Percentiles rank a stretch among this genome's conserved stretches.
Evolutionary conservation across 2,888 invertebrate species (phyloP).

Genomic region (Ischnura elegans): DNA sequence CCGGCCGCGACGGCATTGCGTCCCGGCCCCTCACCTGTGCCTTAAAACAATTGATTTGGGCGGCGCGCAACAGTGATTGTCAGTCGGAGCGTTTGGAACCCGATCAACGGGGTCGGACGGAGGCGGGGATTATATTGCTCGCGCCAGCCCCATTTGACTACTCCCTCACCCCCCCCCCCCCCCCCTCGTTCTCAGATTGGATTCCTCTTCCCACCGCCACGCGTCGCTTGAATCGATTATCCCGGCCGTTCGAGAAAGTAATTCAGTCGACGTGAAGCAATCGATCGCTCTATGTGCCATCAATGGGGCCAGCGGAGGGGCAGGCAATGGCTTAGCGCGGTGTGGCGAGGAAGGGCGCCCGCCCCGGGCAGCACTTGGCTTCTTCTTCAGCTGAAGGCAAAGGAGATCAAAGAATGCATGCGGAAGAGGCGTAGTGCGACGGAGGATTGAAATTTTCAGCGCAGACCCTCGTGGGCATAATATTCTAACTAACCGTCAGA

Average conservation of each 20-base stretch:
- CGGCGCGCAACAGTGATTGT: not conserved
- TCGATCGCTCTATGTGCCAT: not conserved
- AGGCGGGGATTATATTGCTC: conserved; percentile 1
- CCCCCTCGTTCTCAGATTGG: not conserved
- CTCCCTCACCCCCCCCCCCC: not conserved
- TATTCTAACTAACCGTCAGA: too few relatives aligned
- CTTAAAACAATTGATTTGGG: not conserved
- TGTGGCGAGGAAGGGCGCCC: not conserved
- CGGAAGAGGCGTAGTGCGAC: too few relatives aligned
- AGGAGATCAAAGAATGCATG: too few relatives aligned
- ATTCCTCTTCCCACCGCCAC: not conserved
- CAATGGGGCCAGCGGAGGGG: too few relatives aligned
- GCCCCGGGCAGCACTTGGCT: too few relatives aligned
- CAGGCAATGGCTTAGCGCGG: too few relatives aligned
- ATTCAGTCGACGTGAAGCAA: conserved; percentile 20
- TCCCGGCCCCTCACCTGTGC: not conserved
- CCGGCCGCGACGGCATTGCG: not conserved
- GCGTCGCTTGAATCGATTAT: not conserved
- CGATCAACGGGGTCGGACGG: not conserved
- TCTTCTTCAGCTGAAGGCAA: too few relatives aligned
- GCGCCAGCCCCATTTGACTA: too few relatives aligned
- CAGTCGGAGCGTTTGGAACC: not conserved
- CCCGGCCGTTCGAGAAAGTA: not conserved
- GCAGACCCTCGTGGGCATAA: too few relatives aligned
- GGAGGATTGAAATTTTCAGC: too few relatives aligned